phyloP scores from a whole-genome alignment of 2,888 invertebrate species.

The Rhagonycha lutea region DNA sequence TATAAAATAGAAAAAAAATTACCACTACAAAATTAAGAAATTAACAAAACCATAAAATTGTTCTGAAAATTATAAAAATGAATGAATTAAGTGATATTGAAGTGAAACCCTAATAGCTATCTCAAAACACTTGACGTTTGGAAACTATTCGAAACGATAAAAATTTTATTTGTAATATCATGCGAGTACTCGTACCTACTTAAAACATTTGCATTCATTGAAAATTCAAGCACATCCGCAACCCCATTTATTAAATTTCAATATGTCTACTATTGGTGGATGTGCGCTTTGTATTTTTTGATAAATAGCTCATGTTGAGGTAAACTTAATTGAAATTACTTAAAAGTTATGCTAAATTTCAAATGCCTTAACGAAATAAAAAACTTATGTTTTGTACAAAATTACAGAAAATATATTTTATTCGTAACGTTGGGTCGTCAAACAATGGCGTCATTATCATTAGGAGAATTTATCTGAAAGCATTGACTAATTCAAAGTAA shows the following conservation, averaged over 20 bases:
- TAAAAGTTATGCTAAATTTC: background rate
- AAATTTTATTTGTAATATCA: background rate
- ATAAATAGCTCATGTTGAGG: background rate
- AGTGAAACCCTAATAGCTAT: background rate
- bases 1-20: no score
- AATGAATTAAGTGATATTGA: background rate
- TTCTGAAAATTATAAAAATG: background rate
- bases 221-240: background rate
- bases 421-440: background rate
- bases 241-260: background rate
- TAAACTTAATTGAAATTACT: background rate
- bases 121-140: background rate
- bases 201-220: background rate
- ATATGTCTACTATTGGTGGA: background rate
- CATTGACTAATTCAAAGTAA: conserved; percentile 15
- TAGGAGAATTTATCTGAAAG: conserved; percentile 14
- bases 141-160: background rate
- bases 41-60: no score
- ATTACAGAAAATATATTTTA: background rate
- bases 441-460: background rate
- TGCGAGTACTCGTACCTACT: no score
- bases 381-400: background rate
- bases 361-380: background rate
- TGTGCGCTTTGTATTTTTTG: background rate
- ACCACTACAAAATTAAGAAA: no score